Base-by-base conservation (phyloP, 2,888 invertebrate genomes). In the Lordiphosa andalusiaca region DNA sequence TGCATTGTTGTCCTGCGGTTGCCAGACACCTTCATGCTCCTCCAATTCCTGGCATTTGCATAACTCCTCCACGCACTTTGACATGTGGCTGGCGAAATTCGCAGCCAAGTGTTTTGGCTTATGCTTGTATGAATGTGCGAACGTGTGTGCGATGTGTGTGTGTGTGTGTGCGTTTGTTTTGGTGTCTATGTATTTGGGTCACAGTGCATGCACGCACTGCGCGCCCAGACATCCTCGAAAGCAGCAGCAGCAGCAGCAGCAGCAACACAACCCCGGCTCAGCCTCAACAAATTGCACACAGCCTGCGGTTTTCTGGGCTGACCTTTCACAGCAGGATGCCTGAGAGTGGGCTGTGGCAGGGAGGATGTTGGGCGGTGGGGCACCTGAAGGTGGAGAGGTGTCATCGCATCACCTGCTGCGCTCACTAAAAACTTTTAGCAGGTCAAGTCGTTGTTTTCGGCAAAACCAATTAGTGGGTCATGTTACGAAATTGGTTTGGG, bases 51-150 rank as follows among this genome's bases (percentile, higher is more conserved):
- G 13, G 63, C 67, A 77, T 77, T 77, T 77, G 82, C 77, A 77
- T 84, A 77, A 84, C 77, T 84, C 66, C 72, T 59, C 55, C 74
- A 77, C 84, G 84, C 84, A 77, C 82, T 77, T 84, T 77, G 77
- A 77, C 72, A 82, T 74, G 78, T 59, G 63, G 62, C 66, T 57
- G 76, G 7, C 65, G 59, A 68, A 68, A 69, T 68, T 75, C 54
- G 75, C 68, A 74, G 64, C 56, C 74, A 67, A 64, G 64, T 64
- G 67, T 67, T 42, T 64, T 67, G 67, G 60, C 60, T 76, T 56
- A 55, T 52, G 51, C 67, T 25, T 36, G 13, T 46, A 13, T 33
- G 33, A n/a, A 9, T 21, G 10, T 35, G 13, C 4, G 5, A 30
- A 7, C 2, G 5, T 38, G 41, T 42, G 21, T 46, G 16, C 19